Evolutionary conservation across 2,113 vertebrate species (phyloP), one percentile per base, ranked within the genome.

Genomic region (Chroicocephalus ridibundus): DNA sequence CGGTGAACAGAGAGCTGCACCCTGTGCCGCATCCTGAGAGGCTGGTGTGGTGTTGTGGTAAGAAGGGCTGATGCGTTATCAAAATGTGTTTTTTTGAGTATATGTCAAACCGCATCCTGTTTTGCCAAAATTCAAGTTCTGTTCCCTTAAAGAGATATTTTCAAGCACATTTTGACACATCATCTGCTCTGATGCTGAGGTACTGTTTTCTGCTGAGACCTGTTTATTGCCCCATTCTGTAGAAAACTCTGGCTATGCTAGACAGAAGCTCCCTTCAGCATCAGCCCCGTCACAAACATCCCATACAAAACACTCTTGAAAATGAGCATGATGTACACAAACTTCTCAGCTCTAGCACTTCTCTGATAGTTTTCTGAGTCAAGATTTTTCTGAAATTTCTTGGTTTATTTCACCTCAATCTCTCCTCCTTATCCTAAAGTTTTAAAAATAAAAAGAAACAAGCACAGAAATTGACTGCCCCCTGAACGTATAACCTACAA

Each of bases 101-200:
- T 98, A 98, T 97, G 97, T 95, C 97, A 98, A 93, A 83, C 98
- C 98, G 2, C 98, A 98, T 98, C 98, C 98, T 98, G 98, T 98
- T 98, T 96, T 98, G 86, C 61, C 75, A 71, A 85, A 88, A 88
- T 34, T 88, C 70, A 93, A 34, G 80, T 60, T 71, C 44, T 90
- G 11, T 90, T 95, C 64, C 36, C 51, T 72, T 92, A 82, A 84
- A 86, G n/a, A 74, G 4, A 32, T 46, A 69, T 42, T 79, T 83
- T 74, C 77, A 72, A 91, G 19, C 27, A 10, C 15, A 40, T 51
- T 69, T 87, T 83, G 47, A 14, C 10, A 46, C 2, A 11, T 34
- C 32, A 70, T 31, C 46, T 68, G 20, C 52, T 61, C 71, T 77
- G 19, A n/a, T 71, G 69, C 42, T 75, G n/a, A 64, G 57, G 11